Conservation (phyloP, 2,888 invertebrate genomes). For the Antheraea yamamai region DNA sequence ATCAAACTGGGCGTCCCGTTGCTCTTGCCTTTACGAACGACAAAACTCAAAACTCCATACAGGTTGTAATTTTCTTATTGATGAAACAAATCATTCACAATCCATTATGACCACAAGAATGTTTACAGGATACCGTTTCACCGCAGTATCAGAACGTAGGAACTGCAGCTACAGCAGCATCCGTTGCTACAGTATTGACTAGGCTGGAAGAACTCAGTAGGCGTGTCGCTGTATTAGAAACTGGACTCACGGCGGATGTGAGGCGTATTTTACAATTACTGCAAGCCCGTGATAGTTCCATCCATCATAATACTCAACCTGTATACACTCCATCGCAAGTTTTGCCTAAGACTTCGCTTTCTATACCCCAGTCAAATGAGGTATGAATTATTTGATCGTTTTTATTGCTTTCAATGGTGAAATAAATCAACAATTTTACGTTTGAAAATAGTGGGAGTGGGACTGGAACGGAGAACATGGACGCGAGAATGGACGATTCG, state of each 20-base stretch:
- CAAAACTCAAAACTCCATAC: constrained; percentile 55
- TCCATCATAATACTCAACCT: constrained; percentile 52
- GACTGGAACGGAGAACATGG: constrained; percentile 65
- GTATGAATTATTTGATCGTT: constrained; percentile 34
- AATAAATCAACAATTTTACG: background rate
- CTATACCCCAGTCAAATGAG: constrained; percentile 69
- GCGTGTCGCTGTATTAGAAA: constrained; percentile 87
- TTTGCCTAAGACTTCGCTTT: constrained; percentile 68
- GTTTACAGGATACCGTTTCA: constrained; percentile 65
- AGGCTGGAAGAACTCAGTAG: constrained; percentile 87
- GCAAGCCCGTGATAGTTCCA: constrained; percentile 69
- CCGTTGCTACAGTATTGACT: constrained; percentile 81
- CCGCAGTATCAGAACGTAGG: constrained; percentile 78
- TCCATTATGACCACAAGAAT: constrained; percentile 7
- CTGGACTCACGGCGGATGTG: constrained; percentile 87
- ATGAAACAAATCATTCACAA: background rate
- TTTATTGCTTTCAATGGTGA: background rate
- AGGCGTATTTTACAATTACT: constrained; percentile 86
- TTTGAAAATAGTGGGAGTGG: constrained; percentile 65
- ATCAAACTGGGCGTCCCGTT: constrained; percentile 70
- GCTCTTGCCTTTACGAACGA: constrained; percentile 62
- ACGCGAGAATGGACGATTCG: constrained; percentile 45
- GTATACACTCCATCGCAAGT: constrained; percentile 69
- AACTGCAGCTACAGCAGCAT: constrained; percentile 60
- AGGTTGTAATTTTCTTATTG: constrained; percentile 38